Base-by-base conservation (phyloP, 92 coral and sea anemone genomes). In the Paragorgia papillata region DNA sequence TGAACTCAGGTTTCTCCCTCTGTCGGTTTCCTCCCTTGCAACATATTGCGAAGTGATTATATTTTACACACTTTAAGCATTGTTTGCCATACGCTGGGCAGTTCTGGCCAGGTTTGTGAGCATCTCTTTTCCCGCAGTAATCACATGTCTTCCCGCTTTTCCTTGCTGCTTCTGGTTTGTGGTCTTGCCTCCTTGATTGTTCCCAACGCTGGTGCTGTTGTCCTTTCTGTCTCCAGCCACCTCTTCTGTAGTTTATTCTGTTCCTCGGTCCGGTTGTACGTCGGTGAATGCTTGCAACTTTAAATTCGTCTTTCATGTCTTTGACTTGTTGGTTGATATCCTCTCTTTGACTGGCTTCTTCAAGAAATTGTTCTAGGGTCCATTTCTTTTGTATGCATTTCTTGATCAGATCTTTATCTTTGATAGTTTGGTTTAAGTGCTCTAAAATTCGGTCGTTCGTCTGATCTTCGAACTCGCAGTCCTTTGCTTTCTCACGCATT, bases 371-470 rank as follows among this genome's bases (percentile, higher is more conserved):
- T 13, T 84, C 80, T 4, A 85, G 53, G 29, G 77, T 60, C 87
- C 92, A 88, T 40, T 71, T 77, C 54, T 85, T 66, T 69, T 79
- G 57, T 1, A 87, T 87, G 58, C 61, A 43, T 66, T 58, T 69
- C 67, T 88, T 88, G 2, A 84, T 50, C 35, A 89, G 84, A 3
- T 89, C 85, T 25, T 80, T 76, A 41, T 89, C 74, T 43, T 65
- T 78, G 33, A 85, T 62, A 27, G 89, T 87, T 64, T 90, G 89
- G 22, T 83, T 83, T 58, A 86, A 25, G 65, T 89, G 95, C 76
- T 86, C 86, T 20, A 80, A 34, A 22, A 86, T 83, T 69, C 88
- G 68, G 14, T 89, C 84, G 50, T 89, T 69, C 7, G 32, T 2
- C 22, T 79, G 79, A 31, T 50, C 81, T 1, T 83, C 81, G 26